These are phyloP conservation scores for Otus scops DNA, from an alignment of 2,797 vertebrate species.

Conservation along the genomic window DNA sequence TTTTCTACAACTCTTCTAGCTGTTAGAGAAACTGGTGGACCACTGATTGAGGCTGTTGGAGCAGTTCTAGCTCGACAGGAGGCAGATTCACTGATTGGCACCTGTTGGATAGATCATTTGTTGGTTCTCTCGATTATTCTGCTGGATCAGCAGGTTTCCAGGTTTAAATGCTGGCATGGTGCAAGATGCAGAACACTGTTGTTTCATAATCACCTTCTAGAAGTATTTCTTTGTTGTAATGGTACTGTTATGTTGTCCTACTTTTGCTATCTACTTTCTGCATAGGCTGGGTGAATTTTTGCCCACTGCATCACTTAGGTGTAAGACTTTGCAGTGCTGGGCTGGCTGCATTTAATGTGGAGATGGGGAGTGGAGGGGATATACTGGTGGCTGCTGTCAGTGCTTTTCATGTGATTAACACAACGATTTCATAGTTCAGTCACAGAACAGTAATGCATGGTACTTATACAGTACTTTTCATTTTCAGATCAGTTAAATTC, in stretches of 20 bases:
- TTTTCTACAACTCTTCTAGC: neutral
- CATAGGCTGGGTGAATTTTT: neutral
- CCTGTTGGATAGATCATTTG: neutral
- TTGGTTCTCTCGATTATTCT: neutral
- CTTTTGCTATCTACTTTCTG: conserved; percentile 36
- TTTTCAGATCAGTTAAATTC: conserved; percentile 29
- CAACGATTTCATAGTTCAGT: neutral
- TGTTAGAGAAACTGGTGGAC: neutral
- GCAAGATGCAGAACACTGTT: neutral
- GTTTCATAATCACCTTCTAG: conserved; percentile 46
- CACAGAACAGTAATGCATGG: neutral
- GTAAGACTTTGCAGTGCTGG: neutral
- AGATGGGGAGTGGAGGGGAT: fast-evolving
- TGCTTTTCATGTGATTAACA: neutral
- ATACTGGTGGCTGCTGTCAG: neutral
- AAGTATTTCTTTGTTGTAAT: conserved; percentile 20
- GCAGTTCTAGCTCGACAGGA: neutral
- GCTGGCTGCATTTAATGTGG: neutral
- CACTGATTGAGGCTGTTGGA: neutral
- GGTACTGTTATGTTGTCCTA: conserved; percentile 42
- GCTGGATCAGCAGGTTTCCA: conserved; percentile 33
- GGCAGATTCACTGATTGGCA: neutral
- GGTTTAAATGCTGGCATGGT: neutral
- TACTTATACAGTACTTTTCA: neutral
- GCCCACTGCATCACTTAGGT: neutral